Evolutionary conservation across 2,888 invertebrate genomes (phyloP), one percentile per base, ranked within the genome.

Genomic region (Polymixis lichenea): DNA sequence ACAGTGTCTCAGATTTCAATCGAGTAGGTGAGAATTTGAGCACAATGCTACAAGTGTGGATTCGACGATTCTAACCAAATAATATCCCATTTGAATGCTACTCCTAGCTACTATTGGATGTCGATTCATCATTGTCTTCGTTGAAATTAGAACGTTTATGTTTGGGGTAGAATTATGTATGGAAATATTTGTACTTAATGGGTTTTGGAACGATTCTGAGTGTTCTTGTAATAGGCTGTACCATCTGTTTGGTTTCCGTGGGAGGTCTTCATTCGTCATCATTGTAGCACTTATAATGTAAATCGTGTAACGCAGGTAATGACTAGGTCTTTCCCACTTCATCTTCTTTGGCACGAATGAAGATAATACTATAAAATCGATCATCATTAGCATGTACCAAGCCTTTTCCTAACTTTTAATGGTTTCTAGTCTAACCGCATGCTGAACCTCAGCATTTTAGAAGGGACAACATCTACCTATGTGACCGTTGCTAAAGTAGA

Each of bases 41-140:
- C 83, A 78, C 71, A 82, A 72, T 75, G 61, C 73, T 53, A 74
- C 77, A 83, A 82, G 65, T 80, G 76, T 32, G 56, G 69, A 71
- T 84, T 32, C n/a, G 15, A 55, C 56, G 38, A 61, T 73, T 76
- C 55, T 67, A 55, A 66, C 72, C 66, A 64, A 73, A 73, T 81
- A 83, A 82, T 81, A 85, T 73, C 77, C 72, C 17, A 81, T 83
- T 85, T 65, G 56, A 67, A 78, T 61, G 75, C 62, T 22, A 7
- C 51, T 58, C 32, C 19, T 2, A n/a, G 25, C 58, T 84, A 80
- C 71, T 68, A 77, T 85, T 77, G 71, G 60, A 55, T 69, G 71
- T 70, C 85, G 65, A 82, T 85, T 74, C 69, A 82, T 85, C 73
- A 85, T 85, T 83, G 85, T 82, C 81, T 80, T 32, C 56, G 32